These are phyloP conservation scores for Cephus nigrinus DNA, from an alignment of 2,888 invertebrate species.

Conservation along the genomic window DNA sequence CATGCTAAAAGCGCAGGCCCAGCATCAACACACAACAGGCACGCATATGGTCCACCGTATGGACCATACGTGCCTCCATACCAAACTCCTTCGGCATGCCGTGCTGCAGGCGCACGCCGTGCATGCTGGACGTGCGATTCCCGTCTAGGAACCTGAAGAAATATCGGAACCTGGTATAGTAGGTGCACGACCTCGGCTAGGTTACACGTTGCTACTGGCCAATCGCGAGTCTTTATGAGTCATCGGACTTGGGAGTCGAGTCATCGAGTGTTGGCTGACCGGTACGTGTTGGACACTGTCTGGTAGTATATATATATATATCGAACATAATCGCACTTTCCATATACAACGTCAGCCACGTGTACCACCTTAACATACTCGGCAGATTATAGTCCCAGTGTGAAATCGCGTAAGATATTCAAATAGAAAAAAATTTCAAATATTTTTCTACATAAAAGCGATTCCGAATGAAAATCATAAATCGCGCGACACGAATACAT, in stretches of 20 bases:
- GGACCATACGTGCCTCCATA: conserved; percentile 17
- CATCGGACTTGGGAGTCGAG: background rate
- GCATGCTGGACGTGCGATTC: background rate
- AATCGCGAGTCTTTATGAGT: background rate
- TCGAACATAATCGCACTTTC: background rate
- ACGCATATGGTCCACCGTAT: background rate
- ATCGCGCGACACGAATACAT: background rate
- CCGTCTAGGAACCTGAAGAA: background rate
- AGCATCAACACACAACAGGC: background rate
- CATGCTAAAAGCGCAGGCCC: background rate
- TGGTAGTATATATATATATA: background rate
- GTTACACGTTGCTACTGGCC: background rate
- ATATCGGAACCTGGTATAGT: background rate
- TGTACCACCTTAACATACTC: background rate
- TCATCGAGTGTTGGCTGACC: background rate
- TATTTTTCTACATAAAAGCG: background rate
- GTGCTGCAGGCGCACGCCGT: background rate
- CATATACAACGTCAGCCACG: background rate
- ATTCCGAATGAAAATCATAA: background rate
- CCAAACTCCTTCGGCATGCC: background rate
- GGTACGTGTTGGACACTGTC: background rate
- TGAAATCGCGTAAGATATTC: background rate
- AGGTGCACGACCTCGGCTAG: background rate
- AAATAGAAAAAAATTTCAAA: background rate
- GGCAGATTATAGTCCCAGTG: background rate